These are phyloP conservation scores for Dicerorhinus sumatrensis DNA, from an alignment of 2,113 vertebrate species.

Conservation along the genomic window DNA sequence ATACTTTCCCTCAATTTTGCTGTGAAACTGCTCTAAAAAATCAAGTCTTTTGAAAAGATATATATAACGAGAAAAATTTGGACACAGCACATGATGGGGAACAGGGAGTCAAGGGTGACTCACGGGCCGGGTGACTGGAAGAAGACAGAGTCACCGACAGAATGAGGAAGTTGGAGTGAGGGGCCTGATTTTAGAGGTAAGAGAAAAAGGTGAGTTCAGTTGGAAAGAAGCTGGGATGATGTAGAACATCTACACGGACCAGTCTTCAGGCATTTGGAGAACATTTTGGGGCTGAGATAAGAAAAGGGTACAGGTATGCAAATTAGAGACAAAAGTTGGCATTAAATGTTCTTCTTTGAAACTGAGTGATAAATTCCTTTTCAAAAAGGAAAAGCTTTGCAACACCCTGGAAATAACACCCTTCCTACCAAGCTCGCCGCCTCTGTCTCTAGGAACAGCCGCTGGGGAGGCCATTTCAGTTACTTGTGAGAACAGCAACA, in stretches of 20 bases:
- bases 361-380: background rate
- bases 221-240: background rate
- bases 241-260: rapidly evolving
- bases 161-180: background rate
- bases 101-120: conserved; percentile 30
- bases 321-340: background rate
- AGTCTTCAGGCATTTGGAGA: background rate
- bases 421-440: background rate
- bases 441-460: background rate
- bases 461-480: background rate
- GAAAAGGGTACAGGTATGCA: background rate
- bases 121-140: conserved; percentile 19
- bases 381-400: background rate
- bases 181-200: background rate
- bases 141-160: background rate
- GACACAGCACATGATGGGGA: background rate
- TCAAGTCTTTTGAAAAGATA: background rate
- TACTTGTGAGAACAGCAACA: background rate
- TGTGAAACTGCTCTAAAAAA: conserved; percentile 27
- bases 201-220: background rate
- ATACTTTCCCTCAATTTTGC: background rate
- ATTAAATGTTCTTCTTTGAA: background rate
- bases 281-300: background rate
- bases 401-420: background rate
- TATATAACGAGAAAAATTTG: background rate